Evolutionary conservation across 2,113 vertebrate species (phyloP).

Genomic region (Pavo muticus): DNA sequence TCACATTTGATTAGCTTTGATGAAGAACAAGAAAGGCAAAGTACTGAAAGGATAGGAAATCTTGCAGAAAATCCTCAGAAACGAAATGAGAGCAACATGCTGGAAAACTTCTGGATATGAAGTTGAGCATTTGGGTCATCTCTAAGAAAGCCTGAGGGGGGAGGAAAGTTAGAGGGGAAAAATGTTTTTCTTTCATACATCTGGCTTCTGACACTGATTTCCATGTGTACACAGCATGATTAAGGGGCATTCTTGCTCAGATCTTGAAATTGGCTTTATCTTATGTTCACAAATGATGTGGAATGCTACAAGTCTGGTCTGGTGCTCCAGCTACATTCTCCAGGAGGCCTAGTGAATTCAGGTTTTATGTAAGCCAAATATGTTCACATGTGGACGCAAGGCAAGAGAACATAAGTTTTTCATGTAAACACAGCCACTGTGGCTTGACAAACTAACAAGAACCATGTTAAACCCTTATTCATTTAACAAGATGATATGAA

Average conservation of each 20-base stretch:
- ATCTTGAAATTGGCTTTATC: slow-evolving; percentile 60
- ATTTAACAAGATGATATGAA: slow-evolving; percentile 14
- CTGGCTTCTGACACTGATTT: slow-evolving; percentile 50
- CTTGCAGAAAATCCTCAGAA: slow-evolving; percentile 4
- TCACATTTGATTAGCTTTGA: neutral
- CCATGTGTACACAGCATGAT: slow-evolving; percentile 25
- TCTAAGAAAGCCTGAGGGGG: slow-evolving; percentile 11
- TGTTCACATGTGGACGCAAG: slow-evolving; percentile 31
- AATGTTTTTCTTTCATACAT: slow-evolving; percentile 35
- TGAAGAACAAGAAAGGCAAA: neutral
- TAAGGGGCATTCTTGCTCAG: slow-evolving; percentile 65
- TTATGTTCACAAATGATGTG: slow-evolving; percentile 50
- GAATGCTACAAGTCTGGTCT: slow-evolving; percentile 70
- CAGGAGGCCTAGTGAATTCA: neutral
- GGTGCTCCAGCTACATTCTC: slow-evolving; percentile 32
- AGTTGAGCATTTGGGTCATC: slow-evolving; percentile 46
- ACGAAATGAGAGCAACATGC: neutral
- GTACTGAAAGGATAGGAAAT: neutral
- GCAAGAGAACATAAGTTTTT: slow-evolving; percentile 45
- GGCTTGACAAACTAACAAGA: slow-evolving; percentile 56
- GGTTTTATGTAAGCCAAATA: slow-evolving; percentile 49
- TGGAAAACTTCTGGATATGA: slow-evolving; percentile 43
- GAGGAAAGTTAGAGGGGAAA: slow-evolving; percentile 42
- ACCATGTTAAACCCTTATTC: slow-evolving; percentile 35
- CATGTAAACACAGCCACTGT: slow-evolving; percentile 58